Percentiles rank a stretch among this genome's conserved stretches.
Evolutionary conservation across 2,113 vertebrate species (phyloP).

Genomic region (Dromas ardeola): DNA sequence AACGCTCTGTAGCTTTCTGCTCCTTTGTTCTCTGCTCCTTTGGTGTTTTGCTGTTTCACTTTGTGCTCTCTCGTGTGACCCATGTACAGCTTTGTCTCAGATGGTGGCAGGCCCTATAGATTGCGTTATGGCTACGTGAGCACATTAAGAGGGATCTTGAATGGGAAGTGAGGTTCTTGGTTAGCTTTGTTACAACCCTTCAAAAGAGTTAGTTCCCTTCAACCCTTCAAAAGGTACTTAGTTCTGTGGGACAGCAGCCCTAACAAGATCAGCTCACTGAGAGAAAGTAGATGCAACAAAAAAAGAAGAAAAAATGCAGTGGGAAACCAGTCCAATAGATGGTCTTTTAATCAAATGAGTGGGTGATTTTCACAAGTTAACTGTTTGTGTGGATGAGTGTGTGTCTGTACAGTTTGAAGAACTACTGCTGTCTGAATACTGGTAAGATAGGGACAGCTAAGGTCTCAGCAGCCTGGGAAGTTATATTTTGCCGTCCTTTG

Average conservation of each 20-base stretch:
- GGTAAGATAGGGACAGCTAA: background rate
- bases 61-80: background rate
- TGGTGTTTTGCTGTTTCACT: background rate
- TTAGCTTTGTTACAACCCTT: background rate
- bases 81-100: background rate
- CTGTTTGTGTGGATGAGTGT: background rate
- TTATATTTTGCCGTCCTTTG: background rate
- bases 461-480: background rate
- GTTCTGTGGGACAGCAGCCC: background rate
- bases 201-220: background rate
- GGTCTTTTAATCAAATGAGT: background rate
- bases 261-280: background rate
- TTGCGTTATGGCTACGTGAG: background rate
- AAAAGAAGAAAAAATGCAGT: background rate
- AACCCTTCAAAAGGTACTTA: background rate
- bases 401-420: background rate
- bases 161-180: background rate
- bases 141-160: background rate
- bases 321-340: background rate
- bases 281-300: background rate
- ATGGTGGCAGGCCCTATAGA: rapidly evolving
- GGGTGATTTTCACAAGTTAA: background rate
- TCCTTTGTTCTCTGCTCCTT: background rate
- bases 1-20: background rate
- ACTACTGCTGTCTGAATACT: background rate